phyloP scores from a whole-genome alignment of 2,797 vertebrate genomes.

The Gila robusta region DNA sequence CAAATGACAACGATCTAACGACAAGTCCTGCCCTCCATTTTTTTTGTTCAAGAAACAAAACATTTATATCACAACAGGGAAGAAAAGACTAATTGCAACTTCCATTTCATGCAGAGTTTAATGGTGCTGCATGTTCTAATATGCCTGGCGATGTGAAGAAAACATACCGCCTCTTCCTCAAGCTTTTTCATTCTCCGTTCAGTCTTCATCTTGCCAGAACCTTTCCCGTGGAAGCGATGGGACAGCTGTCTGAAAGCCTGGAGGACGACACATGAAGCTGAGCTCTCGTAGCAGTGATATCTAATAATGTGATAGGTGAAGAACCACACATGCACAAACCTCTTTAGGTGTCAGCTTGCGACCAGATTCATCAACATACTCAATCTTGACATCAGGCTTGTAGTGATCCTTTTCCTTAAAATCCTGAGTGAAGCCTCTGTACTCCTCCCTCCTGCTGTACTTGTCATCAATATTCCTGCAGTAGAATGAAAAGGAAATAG shows the following conservation, averaged over 20 bases:
- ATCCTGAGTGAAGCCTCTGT: slow-evolving; percentile 93
- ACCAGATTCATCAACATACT: slow-evolving; percentile 94
- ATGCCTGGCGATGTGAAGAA: not conserved
- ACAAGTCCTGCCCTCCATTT: not conserved
- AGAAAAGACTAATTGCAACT: not conserved
- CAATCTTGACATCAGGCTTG: slow-evolving; percentile 90
- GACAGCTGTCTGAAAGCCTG: slow-evolving; percentile 93
- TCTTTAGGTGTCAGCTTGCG: slow-evolving; percentile 92
- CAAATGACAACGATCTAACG: not conserved
- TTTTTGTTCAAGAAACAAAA: not conserved
- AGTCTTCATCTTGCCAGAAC: slow-evolving; percentile 96
- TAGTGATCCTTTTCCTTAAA: slow-evolving; percentile 94
- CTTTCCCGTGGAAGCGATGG: slow-evolving; percentile 92
- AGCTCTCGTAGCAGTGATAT: not conserved
- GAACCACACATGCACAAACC: slow-evolving; percentile 63
- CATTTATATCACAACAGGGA: not conserved
- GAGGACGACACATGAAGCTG: not conserved
- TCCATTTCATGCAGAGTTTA: not conserved
- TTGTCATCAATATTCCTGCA: slow-evolving; percentile 91
- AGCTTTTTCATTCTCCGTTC: slow-evolving; percentile 95
- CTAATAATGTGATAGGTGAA: not conserved
- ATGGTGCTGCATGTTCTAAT: not conserved
- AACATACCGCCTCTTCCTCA: slow-evolving; percentile 88
- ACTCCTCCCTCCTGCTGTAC: slow-evolving; percentile 92
- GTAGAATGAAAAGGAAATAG: not conserved